Base-by-base conservation (phyloP, 2,888 invertebrate species). In the Sarcophaga subvicina region DNA sequence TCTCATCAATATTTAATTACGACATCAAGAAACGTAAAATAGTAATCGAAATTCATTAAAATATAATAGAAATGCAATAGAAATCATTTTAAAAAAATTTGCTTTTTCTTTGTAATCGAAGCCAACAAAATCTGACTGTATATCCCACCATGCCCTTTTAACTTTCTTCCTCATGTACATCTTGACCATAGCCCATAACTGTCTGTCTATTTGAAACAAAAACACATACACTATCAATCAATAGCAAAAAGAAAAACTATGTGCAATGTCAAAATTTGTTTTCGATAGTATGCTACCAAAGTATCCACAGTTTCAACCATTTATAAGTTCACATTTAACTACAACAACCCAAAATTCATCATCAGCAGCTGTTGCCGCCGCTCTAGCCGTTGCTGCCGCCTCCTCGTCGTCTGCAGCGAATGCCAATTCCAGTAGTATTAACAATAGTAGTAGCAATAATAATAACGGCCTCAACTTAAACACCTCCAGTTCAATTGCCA, bases 231-330 rank as follows among this genome's bases (percentile, higher is more conserved):
- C 71, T 25, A 22, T 63, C 62, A 77, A 60, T 70, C 73, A 70
- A 80, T 71, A 80, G 86, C 80, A 80, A 84, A 87, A 54, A 80
- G 90, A 91, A 90, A 91, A 92, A 91, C 90, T 92, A 93, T 93
- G 95, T 95, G 96, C 96, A 96, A 98, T 98, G 98, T 98, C 98
- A 96, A 98, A 98, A 96, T 98, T 98, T 96, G 97, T 97, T 96
- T 97, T 98, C 95, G 98, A 98, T 97, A 98, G 97, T 95, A 98
- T 98, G 97, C 97, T 98, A 95, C 98, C 98, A 93, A 98, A 98
- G 96, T 98, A 98, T 95, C 97, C 95, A 94, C 94, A 96, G 94
- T 96, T 96, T 94, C 96, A 96, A 94, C 94, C 94, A 93, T 94
- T 94, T 92, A 93, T 94, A 89, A 94, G 93, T 93, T 94, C 93